Conservation (phyloP, 2,113 vertebrate genomes). For the Heliornis fulica region DNA sequence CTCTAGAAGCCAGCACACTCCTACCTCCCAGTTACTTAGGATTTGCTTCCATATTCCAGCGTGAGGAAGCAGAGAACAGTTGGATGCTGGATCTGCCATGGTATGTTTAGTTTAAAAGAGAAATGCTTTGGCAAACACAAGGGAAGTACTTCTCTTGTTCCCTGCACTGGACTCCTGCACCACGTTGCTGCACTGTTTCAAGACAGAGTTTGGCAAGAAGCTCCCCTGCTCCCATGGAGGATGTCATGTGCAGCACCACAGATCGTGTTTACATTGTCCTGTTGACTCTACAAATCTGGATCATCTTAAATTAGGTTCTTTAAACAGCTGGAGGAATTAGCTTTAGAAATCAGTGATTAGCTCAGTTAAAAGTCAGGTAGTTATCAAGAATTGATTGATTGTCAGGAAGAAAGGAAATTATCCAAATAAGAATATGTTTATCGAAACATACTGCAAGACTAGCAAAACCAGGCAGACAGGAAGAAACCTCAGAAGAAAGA, state of each 20-base stretch:
- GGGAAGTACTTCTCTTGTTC: background rate
- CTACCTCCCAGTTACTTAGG: background rate
- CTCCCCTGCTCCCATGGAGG: too few species aligned
- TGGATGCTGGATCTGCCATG: background rate
- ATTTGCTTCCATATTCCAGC: background rate
- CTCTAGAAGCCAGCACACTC: background rate
- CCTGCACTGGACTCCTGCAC: background rate
- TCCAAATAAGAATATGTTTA: background rate
- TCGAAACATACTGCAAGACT: background rate
- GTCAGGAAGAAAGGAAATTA: background rate
- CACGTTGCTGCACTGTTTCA: background rate
- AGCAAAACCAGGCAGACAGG: background rate
- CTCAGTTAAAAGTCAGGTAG: background rate
- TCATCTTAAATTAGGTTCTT: background rate
- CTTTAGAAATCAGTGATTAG: background rate
- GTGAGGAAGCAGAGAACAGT: background rate
- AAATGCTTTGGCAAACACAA: background rate
- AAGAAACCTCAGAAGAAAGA: background rate
- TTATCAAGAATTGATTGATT: background rate
- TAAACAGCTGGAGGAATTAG: background rate
- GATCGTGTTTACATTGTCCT: background rate
- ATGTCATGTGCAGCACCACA: fast-evolving
- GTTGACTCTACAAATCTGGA: background rate
- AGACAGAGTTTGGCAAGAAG: background rate
- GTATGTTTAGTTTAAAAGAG: background rate